phyloP scores from a whole-genome alignment of 2,888 invertebrate genomes.

The Sarcophaga variegata region DNA sequence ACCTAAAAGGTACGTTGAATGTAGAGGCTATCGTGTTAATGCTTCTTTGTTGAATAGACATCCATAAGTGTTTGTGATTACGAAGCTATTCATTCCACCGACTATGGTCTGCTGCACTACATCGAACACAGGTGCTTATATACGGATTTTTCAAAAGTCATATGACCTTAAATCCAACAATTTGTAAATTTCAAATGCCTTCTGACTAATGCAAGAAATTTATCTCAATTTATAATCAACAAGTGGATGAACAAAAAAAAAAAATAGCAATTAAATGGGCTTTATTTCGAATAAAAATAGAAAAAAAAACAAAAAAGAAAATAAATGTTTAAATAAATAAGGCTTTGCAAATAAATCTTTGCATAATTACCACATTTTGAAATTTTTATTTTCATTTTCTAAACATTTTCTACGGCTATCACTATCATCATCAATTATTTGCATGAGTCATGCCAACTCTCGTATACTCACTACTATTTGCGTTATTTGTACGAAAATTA shows the following conservation, averaged over 20 bases:
- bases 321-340: slow-evolving; percentile 10
- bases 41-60: no score
- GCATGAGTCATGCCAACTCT: neutral
- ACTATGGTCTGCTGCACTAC: no score
- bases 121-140: no score
- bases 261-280: neutral
- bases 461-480: neutral
- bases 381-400: neutral
- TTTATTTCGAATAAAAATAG: neutral
- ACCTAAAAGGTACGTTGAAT: no score
- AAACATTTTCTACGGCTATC: no score
- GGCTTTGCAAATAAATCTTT: slow-evolving; percentile 23
- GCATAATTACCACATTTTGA: slow-evolving; percentile 18
- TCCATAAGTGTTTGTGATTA: no score
- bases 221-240: slow-evolving; percentile 27
- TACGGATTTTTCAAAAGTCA: no score
- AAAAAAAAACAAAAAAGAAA: neutral
- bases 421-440: no score
- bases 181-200: neutral
- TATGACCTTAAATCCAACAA: no score
- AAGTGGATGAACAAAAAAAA: neutral
- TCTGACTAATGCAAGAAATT: slow-evolving; percentile 13
- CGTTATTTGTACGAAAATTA: slow-evolving; percentile 34
- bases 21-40: no score
- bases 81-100: no score